These are phyloP conservation scores for Phortica variegata DNA, from an alignment of 1,140 invertebrate genomes.

Conservation along the genomic window DNA sequence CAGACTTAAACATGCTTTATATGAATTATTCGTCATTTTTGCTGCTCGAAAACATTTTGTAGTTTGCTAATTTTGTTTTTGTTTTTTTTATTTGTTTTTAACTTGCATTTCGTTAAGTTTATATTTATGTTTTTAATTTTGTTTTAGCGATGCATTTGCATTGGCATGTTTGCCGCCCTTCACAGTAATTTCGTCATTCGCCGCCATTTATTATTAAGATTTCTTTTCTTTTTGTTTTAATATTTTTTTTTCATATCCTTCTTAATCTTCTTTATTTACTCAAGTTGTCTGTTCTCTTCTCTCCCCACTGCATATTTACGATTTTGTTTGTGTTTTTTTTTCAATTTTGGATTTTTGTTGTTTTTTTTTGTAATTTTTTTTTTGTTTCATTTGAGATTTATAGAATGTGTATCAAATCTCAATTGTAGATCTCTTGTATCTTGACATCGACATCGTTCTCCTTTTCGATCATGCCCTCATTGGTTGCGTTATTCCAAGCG, in stretches of 20 bases:
- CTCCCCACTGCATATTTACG: not conserved
- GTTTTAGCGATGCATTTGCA: constrained; percentile 6
- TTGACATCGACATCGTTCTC: constrained; percentile 51
- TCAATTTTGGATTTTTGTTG: constrained; percentile 5
- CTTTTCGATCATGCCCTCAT: constrained; percentile 56
- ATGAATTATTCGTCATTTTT: no score
- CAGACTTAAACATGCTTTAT: no score
- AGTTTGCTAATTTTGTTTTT: not conserved
- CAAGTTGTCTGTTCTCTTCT: constrained; percentile 1
- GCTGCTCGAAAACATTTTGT: no score
- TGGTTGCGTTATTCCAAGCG: constrained; percentile 56
- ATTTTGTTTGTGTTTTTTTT: constrained; percentile 5
- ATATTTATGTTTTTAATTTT: constrained; percentile 12
- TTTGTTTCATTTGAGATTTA: constrained; percentile 33
- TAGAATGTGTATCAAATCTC: constrained; percentile 54
- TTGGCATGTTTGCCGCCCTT: no score
- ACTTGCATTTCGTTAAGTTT: constrained; percentile 36
- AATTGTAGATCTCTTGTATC: constrained; percentile 48
- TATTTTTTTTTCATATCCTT: not conserved
- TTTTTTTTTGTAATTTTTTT: constrained; percentile 23
- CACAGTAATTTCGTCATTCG: no score
- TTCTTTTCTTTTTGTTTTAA: constrained; percentile 1
- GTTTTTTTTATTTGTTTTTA: constrained; percentile 21
- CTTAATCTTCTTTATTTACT: constrained; percentile 4
- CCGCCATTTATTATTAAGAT: not conserved